Conservation (phyloP, 2,888 invertebrate species). For the Tetrapedia diversipes region DNA sequence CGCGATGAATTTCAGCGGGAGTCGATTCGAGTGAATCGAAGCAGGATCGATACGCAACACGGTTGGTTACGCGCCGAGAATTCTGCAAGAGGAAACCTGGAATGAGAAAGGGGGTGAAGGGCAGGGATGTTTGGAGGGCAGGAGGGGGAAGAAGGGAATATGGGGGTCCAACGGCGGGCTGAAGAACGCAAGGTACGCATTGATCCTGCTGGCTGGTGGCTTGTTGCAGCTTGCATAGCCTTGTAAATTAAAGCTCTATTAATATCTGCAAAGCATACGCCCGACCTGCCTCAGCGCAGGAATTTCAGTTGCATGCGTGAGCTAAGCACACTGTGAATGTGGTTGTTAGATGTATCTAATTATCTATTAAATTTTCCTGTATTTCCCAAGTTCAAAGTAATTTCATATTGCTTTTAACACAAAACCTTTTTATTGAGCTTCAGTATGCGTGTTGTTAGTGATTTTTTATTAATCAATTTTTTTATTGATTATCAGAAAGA, state of each 20-base stretch:
- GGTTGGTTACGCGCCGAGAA: slow-evolving; percentile 8
- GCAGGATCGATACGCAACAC: slow-evolving; percentile 31
- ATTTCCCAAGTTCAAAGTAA: too few relatives aligned
- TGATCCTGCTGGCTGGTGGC: slow-evolving; percentile 42
- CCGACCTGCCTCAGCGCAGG: neutral
- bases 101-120: neutral
- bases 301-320: slow-evolving; percentile 21
- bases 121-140: neutral
- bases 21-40: slow-evolving; percentile 7
- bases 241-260: slow-evolving; percentile 46
- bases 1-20: slow-evolving; percentile 1
- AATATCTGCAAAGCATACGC: slow-evolving; percentile 34
- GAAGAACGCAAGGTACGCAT: slow-evolving; percentile 60
- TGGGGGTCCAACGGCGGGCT: slow-evolving; percentile 3
- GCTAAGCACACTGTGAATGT: neutral
- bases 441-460: too few relatives aligned
- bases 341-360: too few relatives aligned
- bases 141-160: neutral
- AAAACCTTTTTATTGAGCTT: too few relatives aligned
- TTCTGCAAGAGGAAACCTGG: slow-evolving; percentile 6
- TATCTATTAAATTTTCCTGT: too few relatives aligned
- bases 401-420: too few relatives aligned
- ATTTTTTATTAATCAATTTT: too few relatives aligned
- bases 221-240: slow-evolving; percentile 3
- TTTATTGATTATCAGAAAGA: too few relatives aligned